Conservation (phyloP, 1,140 invertebrate genomes). For the Drosophila serrata region DNA sequence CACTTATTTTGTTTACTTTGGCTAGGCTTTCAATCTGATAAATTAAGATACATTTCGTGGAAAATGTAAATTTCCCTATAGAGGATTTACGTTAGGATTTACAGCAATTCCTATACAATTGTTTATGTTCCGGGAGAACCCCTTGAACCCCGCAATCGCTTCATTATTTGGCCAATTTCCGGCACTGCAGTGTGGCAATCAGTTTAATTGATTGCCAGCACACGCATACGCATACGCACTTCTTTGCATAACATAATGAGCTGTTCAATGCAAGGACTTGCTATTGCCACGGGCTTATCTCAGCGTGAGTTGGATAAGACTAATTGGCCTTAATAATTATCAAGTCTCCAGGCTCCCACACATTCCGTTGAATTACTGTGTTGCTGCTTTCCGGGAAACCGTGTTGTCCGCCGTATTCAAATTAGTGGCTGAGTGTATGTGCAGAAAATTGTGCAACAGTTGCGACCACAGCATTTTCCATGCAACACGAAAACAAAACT, state of each 20-base stretch:
- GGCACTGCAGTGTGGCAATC: neutral
- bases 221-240: neutral
- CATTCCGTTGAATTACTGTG: neutral
- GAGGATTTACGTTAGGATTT: neutral
- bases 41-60: neutral
- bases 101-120: neutral
- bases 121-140: neutral
- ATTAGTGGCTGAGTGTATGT: slow-evolving; percentile 7
- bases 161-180: slow-evolving; percentile 3
- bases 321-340: slow-evolving; percentile 14
- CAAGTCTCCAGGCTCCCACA: neutral
- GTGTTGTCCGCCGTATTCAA: neutral
- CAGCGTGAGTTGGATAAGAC: slow-evolving; percentile 2
- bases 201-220: slow-evolving; percentile 1
- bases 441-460: slow-evolving; percentile 1
- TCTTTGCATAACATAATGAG: slow-evolving; percentile 1
- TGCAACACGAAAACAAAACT: too few relatives aligned
- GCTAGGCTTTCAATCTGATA: neutral
- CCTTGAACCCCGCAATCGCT: neutral
- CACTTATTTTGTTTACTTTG: neutral
- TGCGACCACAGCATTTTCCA: neutral
- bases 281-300: neutral
- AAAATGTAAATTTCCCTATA: neutral
- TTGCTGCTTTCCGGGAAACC: too few relatives aligned
- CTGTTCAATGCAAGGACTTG: neutral